These are phyloP conservation scores for Ormyrus thymus DNA, from an alignment of 2,888 invertebrate genomes.

Conservation along the genomic window DNA sequence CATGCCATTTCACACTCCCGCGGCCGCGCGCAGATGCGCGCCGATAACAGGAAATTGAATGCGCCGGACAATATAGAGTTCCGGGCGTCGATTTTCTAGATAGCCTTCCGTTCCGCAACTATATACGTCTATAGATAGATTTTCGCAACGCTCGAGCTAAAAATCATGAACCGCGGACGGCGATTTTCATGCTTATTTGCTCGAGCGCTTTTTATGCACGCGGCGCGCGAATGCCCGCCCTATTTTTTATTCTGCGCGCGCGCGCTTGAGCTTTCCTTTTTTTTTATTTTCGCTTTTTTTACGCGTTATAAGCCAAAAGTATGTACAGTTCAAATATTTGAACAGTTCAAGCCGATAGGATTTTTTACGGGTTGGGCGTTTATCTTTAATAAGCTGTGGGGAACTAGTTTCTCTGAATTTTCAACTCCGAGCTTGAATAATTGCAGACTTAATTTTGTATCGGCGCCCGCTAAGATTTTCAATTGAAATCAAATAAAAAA, in stretches of 20 bases:
- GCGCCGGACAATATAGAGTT: conserved; percentile 47
- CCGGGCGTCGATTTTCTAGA: conserved; percentile 7
- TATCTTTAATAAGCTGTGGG: not conserved
- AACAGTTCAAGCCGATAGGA: conserved; percentile 11
- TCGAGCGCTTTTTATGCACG: not conserved
- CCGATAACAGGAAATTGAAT: conserved; percentile 39
- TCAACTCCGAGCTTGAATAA: no score
- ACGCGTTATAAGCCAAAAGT: no score
- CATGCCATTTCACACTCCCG: not conserved
- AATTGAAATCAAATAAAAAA: no score
- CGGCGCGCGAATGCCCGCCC: not conserved
- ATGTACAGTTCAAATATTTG: conserved; percentile 11
- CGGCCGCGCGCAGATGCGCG: not conserved
- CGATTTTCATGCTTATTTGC: conserved; percentile 28
- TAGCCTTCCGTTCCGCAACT: no score
- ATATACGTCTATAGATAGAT: not conserved
- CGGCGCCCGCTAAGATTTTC: no score
- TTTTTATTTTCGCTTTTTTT: not conserved
- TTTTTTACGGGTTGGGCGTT: not conserved
- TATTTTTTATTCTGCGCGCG: not conserved
- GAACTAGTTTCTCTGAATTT: not conserved
- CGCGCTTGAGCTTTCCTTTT: not conserved
- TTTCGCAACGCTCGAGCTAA: not conserved
- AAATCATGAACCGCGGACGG: conserved; percentile 21
- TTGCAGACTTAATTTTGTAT: no score